Evolutionary conservation across 1,140 invertebrate species (phyloP).

Genomic region (Drosophila dunni): DNA sequence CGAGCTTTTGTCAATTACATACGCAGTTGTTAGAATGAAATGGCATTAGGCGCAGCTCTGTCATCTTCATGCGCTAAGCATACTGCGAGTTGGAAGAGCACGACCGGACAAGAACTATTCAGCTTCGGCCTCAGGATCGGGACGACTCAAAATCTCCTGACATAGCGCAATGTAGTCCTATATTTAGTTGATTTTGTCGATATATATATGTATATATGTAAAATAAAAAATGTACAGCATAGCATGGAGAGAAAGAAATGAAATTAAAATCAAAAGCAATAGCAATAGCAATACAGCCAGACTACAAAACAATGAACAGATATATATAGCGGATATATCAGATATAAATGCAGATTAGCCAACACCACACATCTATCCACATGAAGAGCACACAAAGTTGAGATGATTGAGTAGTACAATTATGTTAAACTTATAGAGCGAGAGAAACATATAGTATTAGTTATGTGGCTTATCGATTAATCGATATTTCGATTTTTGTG

Average conservation of each 20-base stretch:
- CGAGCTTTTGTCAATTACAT: slow-evolving; percentile 41
- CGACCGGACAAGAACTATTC: slow-evolving; percentile 39
- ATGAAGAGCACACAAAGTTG: slow-evolving; percentile 25
- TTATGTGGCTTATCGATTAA: slow-evolving; percentile 1
- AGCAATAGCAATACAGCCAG: slow-evolving; percentile 27
- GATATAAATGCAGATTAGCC: not conserved
- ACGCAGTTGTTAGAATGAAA: slow-evolving; percentile 31
- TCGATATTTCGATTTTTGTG: slow-evolving; percentile 9
- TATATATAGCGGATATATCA: not conserved
- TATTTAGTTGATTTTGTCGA: slow-evolving; percentile 32
- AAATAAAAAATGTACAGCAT: slow-evolving; percentile 27
- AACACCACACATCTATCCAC: slow-evolving; percentile 24
- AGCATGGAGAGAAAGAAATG: slow-evolving; percentile 36
- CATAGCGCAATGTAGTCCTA: slow-evolving; percentile 84
- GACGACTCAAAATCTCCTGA: slow-evolving; percentile 83
- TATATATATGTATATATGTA: slow-evolving; percentile 23
- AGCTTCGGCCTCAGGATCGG: slow-evolving; percentile 80
- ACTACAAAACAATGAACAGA: slow-evolving; percentile 37
- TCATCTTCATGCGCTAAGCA: slow-evolving; percentile 13
- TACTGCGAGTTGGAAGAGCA: slow-evolving; percentile 9
- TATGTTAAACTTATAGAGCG: slow-evolving; percentile 10
- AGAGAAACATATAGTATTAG: slow-evolving; percentile 1
- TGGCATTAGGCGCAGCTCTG: slow-evolving; percentile 26
- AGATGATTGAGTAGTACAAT: slow-evolving; percentile 9
- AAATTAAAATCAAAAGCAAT: slow-evolving; percentile 35